phyloP scores from a whole-genome alignment of 2,888 invertebrate genomes.

The Limnephilus rhombicus region DNA sequence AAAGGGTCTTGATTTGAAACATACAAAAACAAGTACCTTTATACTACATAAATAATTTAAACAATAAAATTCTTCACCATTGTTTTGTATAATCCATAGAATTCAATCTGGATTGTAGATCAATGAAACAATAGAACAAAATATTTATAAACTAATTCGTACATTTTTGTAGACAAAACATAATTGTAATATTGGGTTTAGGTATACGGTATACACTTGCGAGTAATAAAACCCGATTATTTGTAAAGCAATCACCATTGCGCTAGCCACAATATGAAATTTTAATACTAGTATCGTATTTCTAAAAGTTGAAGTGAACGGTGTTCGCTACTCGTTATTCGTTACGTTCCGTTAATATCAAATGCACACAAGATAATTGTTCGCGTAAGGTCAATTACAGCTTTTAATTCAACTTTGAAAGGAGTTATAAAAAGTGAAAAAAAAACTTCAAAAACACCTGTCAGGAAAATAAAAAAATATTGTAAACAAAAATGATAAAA shows the following conservation, averaged over 20 bases:
- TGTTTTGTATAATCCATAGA: background rate
- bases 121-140: background rate
- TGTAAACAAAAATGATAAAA: background rate
- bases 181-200: too few relatives aligned
- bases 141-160: background rate
- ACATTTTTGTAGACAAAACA: background rate
- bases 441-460: background rate
- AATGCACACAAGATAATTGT: background rate
- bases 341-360: background rate
- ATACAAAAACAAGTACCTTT: background rate
- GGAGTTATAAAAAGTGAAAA: background rate
- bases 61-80: background rate
- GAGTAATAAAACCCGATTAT: background rate
- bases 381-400: background rate
- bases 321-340: background rate
- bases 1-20: background rate
- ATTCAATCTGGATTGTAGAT: background rate
- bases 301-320: background rate
- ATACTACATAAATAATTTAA: too few relatives aligned
- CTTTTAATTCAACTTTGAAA: background rate
- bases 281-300: background rate
- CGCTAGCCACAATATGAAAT: background rate
- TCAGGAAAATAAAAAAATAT: background rate
- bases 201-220: too few relatives aligned
- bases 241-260: background rate